These are phyloP conservation scores for Urechis unicinctus DNA, from an alignment of 2,888 invertebrate species.

Conservation along the genomic window DNA sequence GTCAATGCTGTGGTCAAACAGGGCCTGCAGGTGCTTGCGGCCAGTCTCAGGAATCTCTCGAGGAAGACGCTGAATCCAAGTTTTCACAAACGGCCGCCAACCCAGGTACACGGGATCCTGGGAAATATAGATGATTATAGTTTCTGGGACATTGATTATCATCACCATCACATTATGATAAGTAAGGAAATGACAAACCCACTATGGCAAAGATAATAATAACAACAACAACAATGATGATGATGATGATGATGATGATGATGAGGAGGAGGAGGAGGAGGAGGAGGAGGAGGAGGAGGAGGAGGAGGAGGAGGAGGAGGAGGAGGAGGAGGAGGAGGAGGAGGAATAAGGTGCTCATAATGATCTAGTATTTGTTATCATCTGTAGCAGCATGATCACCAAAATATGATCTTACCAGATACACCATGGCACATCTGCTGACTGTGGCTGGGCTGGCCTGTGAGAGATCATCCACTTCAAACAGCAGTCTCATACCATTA, in stretches of 20 bases:
- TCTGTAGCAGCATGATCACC: too few relatives aligned
- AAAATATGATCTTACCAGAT: conserved; percentile 37
- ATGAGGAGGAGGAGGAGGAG: too few relatives aligned
- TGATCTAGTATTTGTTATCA: too few relatives aligned
- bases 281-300: too few relatives aligned
- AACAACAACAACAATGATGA: too few relatives aligned
- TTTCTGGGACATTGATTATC: background rate
- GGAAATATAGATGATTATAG: background rate
- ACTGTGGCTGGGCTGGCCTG: conserved; percentile 50
- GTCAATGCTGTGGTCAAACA: conserved; percentile 43
- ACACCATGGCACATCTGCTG: conserved; percentile 50
- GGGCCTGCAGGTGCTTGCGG: conserved; percentile 33
- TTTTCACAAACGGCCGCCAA: conserved; percentile 46
- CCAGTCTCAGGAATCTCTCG: conserved; percentile 44
- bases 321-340: too few relatives aligned
- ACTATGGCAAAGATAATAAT: too few relatives aligned
- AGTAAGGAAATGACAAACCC: too few relatives aligned
- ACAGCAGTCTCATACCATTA: conserved; percentile 44
- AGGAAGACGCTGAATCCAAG: conserved; percentile 41
- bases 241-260: too few relatives aligned
- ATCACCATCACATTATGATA: too few relatives aligned
- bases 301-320: too few relatives aligned
- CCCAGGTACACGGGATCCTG: conserved; percentile 49
- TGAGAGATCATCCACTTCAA: conserved; percentile 49
- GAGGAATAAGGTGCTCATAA: too few relatives aligned